Evolutionary conservation across 2,113 vertebrate genomes (phyloP).

Genomic region (Macrotis lagotis): DNA sequence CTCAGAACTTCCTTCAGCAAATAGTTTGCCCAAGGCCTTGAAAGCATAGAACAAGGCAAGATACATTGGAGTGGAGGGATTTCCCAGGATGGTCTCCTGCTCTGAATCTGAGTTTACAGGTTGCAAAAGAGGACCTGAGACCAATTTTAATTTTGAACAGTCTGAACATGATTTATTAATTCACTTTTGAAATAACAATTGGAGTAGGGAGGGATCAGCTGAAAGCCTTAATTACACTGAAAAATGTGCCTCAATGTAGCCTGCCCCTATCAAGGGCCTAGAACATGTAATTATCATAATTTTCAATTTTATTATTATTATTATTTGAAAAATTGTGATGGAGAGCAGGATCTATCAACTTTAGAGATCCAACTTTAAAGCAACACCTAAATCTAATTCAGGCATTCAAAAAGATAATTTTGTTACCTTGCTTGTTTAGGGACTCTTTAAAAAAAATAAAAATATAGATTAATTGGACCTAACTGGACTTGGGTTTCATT

Average conservation of each 20-base stretch:
- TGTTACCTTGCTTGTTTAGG: constrained; percentile 76
- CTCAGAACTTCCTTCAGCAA: constrained; percentile 74
- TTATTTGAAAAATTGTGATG: constrained; percentile 81
- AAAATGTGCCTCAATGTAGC: constrained; percentile 88
- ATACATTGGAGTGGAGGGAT: constrained; percentile 24
- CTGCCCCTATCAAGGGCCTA: constrained; percentile 81
- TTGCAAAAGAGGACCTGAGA: constrained; percentile 84
- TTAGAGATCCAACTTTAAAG: constrained; percentile 73
- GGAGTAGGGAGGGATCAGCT: constrained; percentile 89
- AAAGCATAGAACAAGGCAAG: constrained; percentile 64
- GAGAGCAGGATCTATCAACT: constrained; percentile 75
- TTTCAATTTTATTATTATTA: constrained; percentile 82
- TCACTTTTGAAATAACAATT: constrained; percentile 96
- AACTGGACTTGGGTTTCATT: constrained; percentile 58
- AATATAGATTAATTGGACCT: not conserved
- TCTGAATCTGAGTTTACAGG: constrained; percentile 78
- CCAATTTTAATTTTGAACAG: constrained; percentile 95
- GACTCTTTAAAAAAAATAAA: constrained; percentile 55
- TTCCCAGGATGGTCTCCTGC: constrained; percentile 65
- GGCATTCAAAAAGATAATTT: constrained; percentile 76
- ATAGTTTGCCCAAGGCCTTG: constrained; percentile 65
- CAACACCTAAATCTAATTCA: constrained; percentile 73
- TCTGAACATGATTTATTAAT: constrained; percentile 95
- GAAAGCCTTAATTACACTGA: constrained; percentile 92
- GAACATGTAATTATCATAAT: constrained; percentile 84